Percentiles rank a stretch among this genome's conserved stretches.
Evolutionary conservation across 2,113 vertebrate species (phyloP).

Genomic region (Mesoclemmys tuberculata): DNA sequence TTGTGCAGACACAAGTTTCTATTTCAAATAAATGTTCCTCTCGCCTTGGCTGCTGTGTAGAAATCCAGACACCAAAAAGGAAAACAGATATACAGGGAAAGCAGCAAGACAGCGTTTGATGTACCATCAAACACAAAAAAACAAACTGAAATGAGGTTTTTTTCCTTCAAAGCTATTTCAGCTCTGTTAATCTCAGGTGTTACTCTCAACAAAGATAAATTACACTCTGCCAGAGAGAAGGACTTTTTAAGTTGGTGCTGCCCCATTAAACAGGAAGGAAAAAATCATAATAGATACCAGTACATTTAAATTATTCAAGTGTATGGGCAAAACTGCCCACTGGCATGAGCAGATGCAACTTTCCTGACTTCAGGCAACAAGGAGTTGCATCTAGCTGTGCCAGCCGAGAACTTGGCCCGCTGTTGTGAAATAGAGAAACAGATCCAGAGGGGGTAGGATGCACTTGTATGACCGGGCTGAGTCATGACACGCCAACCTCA

Average conservation of each 20-base stretch:
- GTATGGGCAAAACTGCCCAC: no score
- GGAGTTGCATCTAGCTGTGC: no score
- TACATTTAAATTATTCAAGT: no score
- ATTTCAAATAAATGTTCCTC: neutral
- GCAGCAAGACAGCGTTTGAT: neutral
- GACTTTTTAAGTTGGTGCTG: neutral
- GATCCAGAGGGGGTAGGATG: no score
- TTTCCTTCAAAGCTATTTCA: neutral
- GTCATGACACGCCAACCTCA: no score
- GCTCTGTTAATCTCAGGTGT: neutral
- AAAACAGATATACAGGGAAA: neutral
- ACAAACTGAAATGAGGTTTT: neutral
- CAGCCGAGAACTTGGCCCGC: no score
- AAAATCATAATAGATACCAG: neutral
- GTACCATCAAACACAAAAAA: neutral
- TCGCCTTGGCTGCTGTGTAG: neutral
- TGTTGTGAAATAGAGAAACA: no score
- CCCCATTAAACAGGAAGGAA: neutral
- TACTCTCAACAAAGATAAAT: neutral
- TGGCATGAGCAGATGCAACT: no score
- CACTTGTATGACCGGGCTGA: no score
- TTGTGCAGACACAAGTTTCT: neutral
- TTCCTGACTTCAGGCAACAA: no score
- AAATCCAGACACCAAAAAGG: neutral
- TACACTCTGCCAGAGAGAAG: accelerated